phyloP scores from a whole-genome alignment of 1,140 invertebrate genomes.

The Andricus grossulariae region DNA sequence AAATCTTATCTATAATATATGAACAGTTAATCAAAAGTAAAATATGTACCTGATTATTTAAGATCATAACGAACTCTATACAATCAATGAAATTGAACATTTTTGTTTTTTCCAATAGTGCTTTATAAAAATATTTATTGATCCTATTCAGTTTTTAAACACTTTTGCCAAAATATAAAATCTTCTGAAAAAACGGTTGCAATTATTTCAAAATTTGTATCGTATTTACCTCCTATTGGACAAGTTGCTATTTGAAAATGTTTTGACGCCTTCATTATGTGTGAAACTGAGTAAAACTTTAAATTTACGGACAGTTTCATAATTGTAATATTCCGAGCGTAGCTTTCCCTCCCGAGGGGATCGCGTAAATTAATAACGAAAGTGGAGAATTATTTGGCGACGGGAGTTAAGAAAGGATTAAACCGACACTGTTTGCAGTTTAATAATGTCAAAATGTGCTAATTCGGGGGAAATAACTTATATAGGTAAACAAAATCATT shows the following conservation, averaged over 20 bases:
- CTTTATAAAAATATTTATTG: too few species aligned
- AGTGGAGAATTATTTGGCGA: slow-evolving; percentile 14
- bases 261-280: slow-evolving; percentile 8
- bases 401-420: slow-evolving; percentile 18
- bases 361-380: slow-evolving; percentile 23
- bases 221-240: neutral
- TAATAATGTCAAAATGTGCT: neutral
- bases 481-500: neutral
- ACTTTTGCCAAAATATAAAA: neutral
- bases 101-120: too few species aligned
- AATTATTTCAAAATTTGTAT: neutral
- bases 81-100: too few species aligned
- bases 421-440: neutral
- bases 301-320: slow-evolving; percentile 24
- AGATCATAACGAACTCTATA: too few species aligned
- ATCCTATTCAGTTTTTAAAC: neutral
- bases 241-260: neutral
- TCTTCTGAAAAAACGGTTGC: neutral
- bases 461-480: neutral
- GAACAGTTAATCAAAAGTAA: too few species aligned
- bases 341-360: neutral
- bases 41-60: too few species aligned
- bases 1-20: too few species aligned
- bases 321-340: slow-evolving; percentile 22
- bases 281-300: neutral